Evolutionary conservation across 2,113 vertebrate species (phyloP).

Genomic region (Gobius niger): DNA sequence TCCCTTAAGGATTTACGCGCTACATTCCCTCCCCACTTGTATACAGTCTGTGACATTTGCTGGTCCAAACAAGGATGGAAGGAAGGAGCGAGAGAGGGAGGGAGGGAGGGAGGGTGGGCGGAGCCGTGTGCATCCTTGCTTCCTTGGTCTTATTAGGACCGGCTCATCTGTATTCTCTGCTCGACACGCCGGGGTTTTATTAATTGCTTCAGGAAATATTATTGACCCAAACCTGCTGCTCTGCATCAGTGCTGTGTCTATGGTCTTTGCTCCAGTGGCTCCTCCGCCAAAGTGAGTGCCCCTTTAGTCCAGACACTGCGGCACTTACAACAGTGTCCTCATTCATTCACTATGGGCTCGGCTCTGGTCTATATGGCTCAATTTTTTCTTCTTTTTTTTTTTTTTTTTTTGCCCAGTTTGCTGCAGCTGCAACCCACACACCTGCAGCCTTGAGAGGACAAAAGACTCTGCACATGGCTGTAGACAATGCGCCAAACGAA

Average conservation of each 20-base stretch:
- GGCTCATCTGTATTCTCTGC: conserved; percentile 62
- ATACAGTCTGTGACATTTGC: conserved; percentile 52
- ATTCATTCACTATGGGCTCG: conserved; percentile 64
- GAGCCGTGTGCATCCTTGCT: conserved; percentile 8
- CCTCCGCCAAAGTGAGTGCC: conserved; percentile 47
- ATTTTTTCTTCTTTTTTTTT: background rate
- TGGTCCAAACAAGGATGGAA: conserved; percentile 30
- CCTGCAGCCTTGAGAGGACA: conserved; percentile 56
- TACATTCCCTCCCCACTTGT: conserved; percentile 24
- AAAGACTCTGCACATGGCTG: conserved; percentile 28
- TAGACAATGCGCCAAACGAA: conserved; percentile 12
- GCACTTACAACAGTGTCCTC: conserved; percentile 64
- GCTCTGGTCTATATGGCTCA: conserved; percentile 12
- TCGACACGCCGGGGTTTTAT: conserved; percentile 65
- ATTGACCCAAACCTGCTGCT: conserved; percentile 70
- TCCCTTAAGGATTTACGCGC: conserved; percentile 31
- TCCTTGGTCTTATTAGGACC: conserved; percentile 63
- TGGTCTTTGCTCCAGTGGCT: conserved; percentile 45
- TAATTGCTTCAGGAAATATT: conserved; percentile 68
- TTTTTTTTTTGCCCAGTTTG: conserved; percentile 12
- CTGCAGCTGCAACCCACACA: conserved; percentile 67
- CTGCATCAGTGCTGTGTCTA: conserved; percentile 29
- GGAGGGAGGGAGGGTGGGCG: conserved; percentile 11
- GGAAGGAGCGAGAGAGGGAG: conserved; percentile 17
- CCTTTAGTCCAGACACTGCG: conserved; percentile 65